Conservation (phyloP, 2,888 invertebrate genomes). For the Macrosoma leucophasiata region DNA sequence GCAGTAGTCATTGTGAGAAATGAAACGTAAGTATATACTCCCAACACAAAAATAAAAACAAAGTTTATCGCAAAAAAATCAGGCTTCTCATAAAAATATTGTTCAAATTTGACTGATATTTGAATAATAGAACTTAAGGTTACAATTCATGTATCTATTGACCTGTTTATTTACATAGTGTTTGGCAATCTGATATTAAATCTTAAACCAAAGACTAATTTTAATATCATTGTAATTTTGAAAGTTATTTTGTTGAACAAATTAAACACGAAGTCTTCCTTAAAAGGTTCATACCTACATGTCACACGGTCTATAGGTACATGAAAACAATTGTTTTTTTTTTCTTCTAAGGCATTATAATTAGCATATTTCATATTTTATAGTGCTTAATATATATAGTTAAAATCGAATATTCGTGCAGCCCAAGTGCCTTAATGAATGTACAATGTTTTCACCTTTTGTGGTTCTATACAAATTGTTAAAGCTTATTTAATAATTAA, state of each 20-base stretch:
- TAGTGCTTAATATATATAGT: slow-evolving; percentile 69
- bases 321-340: slow-evolving; percentile 40
- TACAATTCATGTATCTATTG: slow-evolving; percentile 55
- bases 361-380: slow-evolving; percentile 43
- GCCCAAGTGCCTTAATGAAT: slow-evolving; percentile 70
- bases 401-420: slow-evolving; percentile 56
- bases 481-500: slow-evolving; percentile 59
- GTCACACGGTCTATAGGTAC: slow-evolving; percentile 49
- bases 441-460: slow-evolving; percentile 64
- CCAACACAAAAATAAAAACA: too few species aligned
- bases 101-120: slow-evolving; percentile 54
- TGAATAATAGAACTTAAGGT: slow-evolving; percentile 47
- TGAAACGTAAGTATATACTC: too few species aligned
- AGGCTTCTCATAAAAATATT: slow-evolving; percentile 29
- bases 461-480: slow-evolving; percentile 68
- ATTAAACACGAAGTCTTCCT: slow-evolving; percentile 59
- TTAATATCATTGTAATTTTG: slow-evolving; percentile 38
- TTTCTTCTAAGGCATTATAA: slow-evolving; percentile 53
- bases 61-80: slow-evolving; percentile 23
- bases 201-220: slow-evolving; percentile 67
- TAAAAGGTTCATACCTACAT: slow-evolving; percentile 26
- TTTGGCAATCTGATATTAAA: slow-evolving; percentile 49
- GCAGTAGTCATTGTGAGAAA: too few species aligned
- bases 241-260: slow-evolving; percentile 40
- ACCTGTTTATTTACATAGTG: slow-evolving; percentile 40